These are phyloP conservation scores for Decapterus maruadsi DNA, from an alignment of 2,797 vertebrate species.

Conservation along the genomic window DNA sequence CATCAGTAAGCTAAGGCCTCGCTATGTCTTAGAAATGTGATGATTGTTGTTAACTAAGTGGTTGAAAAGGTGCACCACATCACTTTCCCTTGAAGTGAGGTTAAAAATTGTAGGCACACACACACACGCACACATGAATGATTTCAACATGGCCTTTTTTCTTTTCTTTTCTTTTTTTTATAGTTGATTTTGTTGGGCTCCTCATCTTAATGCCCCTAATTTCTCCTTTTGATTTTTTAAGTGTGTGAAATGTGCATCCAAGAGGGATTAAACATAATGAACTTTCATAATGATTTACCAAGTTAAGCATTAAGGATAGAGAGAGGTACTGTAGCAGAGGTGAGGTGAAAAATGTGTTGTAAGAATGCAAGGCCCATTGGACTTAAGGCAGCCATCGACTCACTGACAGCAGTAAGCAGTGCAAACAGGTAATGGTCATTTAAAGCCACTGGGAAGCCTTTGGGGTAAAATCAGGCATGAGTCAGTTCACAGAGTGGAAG, in stretches of 20 bases:
- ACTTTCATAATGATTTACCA: background rate
- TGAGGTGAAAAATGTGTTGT: constrained; percentile 1
- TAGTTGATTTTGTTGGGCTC: background rate
- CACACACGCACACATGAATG: background rate
- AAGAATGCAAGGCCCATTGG: background rate
- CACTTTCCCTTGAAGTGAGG: constrained; percentile 60
- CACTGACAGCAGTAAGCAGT: background rate
- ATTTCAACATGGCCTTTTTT: background rate
- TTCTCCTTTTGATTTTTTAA: background rate
- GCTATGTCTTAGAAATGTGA: constrained; percentile 63
- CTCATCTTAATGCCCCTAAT: background rate
- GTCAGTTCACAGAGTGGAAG: too few relatives aligned
- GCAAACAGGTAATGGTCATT: constrained; percentile 6
- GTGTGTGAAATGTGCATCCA: background rate
- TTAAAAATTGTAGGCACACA: background rate
- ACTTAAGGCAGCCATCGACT: background rate
- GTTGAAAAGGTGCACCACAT: constrained; percentile 49
- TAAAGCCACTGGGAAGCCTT: background rate
- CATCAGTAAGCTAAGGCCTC: constrained; percentile 58
- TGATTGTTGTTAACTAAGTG: constrained; percentile 70
- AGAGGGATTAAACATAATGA: constrained; percentile 1
- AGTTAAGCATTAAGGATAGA: constrained; percentile 14
- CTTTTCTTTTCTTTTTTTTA: too few relatives aligned
- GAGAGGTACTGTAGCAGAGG: background rate
- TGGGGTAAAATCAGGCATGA: background rate